Evolutionary conservation across 1,140 invertebrate genomes (phyloP), one percentile per base, ranked within the genome.

Genomic region (Harpegnathos saltator): DNA sequence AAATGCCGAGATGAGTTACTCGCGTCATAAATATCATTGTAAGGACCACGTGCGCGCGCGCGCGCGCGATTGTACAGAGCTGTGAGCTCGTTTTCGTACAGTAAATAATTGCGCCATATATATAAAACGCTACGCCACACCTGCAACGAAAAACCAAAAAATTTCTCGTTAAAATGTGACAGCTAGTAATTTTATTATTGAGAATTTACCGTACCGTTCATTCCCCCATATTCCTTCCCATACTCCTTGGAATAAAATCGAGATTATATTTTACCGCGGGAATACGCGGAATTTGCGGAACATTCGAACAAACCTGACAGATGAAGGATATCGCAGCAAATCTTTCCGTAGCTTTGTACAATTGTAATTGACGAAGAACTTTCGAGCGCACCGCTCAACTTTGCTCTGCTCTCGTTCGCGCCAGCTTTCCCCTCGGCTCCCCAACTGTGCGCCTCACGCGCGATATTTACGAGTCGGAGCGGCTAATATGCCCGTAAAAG

Each of bases 391-490:
- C 52, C 5, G 12, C 29, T 29, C n/a, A n/a, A 54, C 54, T 44
- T 73, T 4, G 44, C 26, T 22, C 0, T 17, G 11, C 52, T 22
- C 26, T 24, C 24, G 38, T 77, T 77, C 17, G 11, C 14, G 26
- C 19, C 65, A 66, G 11, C n/a, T 66, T 65, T 75, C 52, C n/a
- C n/a, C n/a, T n/a, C n/a, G n/a, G n/a, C n/a, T n/a, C n/a, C 9
- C 5, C 15, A 29, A 4, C 15, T 65, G 3, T 3, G 61, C 38
- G 59, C n/a, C 15, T 33, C 19, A 14, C 11, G 11, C 11, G 15
- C 33, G 19, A 59, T 63, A 80, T 80, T 80, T 80, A 80, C 33
- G 9, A 58, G 33, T 19, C 9, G 65, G 9, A 65, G 33, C 19
- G 26, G 38, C 54, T 50, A 48, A 61, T 63, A 65, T 44, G 33